phyloP scores from a whole-genome alignment of 1,140 invertebrate genomes.

The Rhagoletis pomonella region DNA sequence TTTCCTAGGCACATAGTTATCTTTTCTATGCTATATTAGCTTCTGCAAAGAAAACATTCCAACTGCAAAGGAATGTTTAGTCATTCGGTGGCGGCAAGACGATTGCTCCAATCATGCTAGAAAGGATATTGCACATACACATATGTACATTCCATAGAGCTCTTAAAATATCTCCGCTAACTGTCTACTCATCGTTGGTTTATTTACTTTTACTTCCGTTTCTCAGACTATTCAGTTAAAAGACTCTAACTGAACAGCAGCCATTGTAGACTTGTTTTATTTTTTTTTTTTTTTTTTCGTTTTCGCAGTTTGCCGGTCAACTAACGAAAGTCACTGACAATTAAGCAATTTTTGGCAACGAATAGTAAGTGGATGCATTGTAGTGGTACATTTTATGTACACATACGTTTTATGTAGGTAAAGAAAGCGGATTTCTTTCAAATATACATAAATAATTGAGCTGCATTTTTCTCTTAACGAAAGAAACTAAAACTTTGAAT shows the following conservation, averaged over 20 bases:
- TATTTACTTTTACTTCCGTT: conserved; percentile 34
- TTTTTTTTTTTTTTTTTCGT: background rate
- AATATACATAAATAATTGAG: no score
- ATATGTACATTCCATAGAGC: background rate
- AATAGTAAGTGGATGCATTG: background rate
- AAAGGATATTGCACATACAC: background rate
- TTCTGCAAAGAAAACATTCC: background rate
- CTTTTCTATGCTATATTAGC: no score
- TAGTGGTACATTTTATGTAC: background rate
- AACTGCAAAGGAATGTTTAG: background rate
- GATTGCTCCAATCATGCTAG: conserved; percentile 24
- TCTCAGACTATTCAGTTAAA: background rate
- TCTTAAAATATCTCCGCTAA: conserved; percentile 20
- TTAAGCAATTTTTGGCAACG: conserved; percentile 47
- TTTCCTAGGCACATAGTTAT: background rate
- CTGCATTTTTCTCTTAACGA: no score
- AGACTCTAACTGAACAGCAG: background rate
- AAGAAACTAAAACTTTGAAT: no score
- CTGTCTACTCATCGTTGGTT: conserved; percentile 13
- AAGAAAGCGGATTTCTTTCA: no score
- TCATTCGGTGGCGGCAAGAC: background rate
- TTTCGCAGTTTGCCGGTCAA: background rate
- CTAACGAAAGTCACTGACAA: conserved; percentile 42
- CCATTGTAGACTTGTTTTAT: background rate
- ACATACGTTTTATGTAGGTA: no score